phyloP scores from a whole-genome alignment of 2,888 invertebrate species.

The Cheilosia variabilis region DNA sequence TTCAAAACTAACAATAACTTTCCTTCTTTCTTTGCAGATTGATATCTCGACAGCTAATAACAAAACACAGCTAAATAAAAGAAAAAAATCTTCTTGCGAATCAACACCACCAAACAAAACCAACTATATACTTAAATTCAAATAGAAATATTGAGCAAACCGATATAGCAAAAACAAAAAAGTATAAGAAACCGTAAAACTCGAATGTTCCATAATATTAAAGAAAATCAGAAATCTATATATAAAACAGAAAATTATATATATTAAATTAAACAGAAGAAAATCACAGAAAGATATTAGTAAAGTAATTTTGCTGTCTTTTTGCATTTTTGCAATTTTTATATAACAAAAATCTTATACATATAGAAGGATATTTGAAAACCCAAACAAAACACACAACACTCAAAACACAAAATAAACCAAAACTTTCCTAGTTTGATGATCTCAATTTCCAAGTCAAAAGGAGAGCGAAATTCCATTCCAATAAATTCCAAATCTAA shows the following conservation, averaged over 20 bases:
- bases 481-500: slow-evolving; percentile 27
- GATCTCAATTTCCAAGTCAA: slow-evolving; percentile 22
- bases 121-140: slow-evolving; percentile 81
- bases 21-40: slow-evolving; percentile 40
- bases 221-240: slow-evolving; percentile 76
- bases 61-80: slow-evolving; percentile 31
- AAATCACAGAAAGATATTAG: slow-evolving; percentile 76
- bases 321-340: slow-evolving; percentile 84
- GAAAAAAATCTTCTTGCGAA: slow-evolving; percentile 74
- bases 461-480: slow-evolving; percentile 20
- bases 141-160: slow-evolving; percentile 66
- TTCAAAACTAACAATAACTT: background rate
- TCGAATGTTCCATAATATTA: slow-evolving; percentile 82
- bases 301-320: slow-evolving; percentile 81
- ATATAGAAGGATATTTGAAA: slow-evolving; percentile 66
- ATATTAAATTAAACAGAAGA: slow-evolving; percentile 76
- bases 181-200: slow-evolving; percentile 74
- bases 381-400: slow-evolving; percentile 43
- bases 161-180: slow-evolving; percentile 73
- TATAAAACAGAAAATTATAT: slow-evolving; percentile 76
- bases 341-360: slow-evolving; percentile 78
- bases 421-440: slow-evolving; percentile 48
- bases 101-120: slow-evolving; percentile 82
- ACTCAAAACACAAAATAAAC: slow-evolving; percentile 31
- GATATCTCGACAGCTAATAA: slow-evolving; percentile 50